These are phyloP conservation scores for Aphaenogaster rudis DNA, from an alignment of 1,140 invertebrate genomes.

Conservation along the genomic window DNA sequence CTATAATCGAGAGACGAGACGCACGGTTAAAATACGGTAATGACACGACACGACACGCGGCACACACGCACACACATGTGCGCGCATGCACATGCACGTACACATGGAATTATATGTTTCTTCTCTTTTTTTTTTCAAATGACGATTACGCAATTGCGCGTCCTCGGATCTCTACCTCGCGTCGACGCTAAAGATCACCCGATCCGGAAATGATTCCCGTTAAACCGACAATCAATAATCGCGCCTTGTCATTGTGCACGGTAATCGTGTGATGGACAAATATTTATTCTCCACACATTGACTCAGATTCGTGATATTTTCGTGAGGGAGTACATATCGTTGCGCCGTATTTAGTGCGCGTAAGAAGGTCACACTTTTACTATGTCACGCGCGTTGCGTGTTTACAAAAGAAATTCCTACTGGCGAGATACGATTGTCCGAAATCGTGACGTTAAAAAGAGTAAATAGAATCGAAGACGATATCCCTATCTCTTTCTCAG, in stretches of 20 bases:
- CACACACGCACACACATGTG: neutral
- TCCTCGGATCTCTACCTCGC: neutral
- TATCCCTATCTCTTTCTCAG: too few species aligned
- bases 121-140: neutral
- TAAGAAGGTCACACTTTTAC: neutral
- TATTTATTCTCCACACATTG: slow-evolving; percentile 66
- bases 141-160: neutral
- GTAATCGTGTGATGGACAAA: slow-evolving; percentile 56
- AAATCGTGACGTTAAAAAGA: neutral
- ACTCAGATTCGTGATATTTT: slow-evolving; percentile 66
- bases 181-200: slow-evolving; percentile 10
- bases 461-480: neutral
- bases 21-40: slow-evolving; percentile 21
- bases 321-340: slow-evolving; percentile 9
- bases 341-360: slow-evolving; percentile 35
- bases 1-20: slow-evolving; percentile 19
- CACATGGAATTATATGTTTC: neutral
- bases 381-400: neutral
- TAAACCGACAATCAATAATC: slow-evolving; percentile 67
- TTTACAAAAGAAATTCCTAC: neutral
- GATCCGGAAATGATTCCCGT: slow-evolving; percentile 52
- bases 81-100: too few species aligned
- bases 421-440: neutral
- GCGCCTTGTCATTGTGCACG: slow-evolving; percentile 44
- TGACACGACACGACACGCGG: neutral